Evolutionary conservation across 1,140 invertebrate species (phyloP).

Genomic region (Scylla paramamosain): DNA sequence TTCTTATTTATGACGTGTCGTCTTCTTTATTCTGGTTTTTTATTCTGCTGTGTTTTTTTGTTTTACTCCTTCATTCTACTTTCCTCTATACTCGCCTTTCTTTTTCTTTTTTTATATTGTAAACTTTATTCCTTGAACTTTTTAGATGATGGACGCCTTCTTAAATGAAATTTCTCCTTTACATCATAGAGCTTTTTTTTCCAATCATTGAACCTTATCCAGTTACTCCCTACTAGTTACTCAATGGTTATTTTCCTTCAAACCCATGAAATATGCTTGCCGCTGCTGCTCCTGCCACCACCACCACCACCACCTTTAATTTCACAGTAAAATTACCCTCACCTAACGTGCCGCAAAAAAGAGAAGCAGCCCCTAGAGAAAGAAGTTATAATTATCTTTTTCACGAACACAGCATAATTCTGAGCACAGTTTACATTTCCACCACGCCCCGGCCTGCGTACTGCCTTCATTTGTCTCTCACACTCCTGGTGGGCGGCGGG

Average conservation of each 20-base stretch:
- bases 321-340: not conserved
- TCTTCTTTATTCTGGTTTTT: too few relatives aligned
- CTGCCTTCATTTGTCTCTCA: too few relatives aligned
- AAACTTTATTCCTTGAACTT: not conserved
- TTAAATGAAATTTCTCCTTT: too few relatives aligned
- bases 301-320: not conserved
- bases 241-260: not conserved
- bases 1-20: not conserved
- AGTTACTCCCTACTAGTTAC: too few relatives aligned
- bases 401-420: not conserved
- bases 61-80: not conserved
- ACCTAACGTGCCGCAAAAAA: not conserved
- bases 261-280: not conserved
- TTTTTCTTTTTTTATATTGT: not conserved
- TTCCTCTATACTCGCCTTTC: not conserved
- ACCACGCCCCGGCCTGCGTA: not conserved
- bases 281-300: not conserved
- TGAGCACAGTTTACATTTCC: not conserved
- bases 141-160: too few relatives aligned
- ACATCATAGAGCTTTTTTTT: too few relatives aligned
- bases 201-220: too few relatives aligned
- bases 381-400: not conserved
- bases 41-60: too few relatives aligned
- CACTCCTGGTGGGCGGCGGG: too few relatives aligned
- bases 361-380: not conserved